Percentiles rank a stretch among this genome's conserved stretches.
These are phyloP conservation scores for Phoeniculus purpureus DNA, from an alignment of 2,797 vertebrate species.

Conservation along the genomic window DNA sequence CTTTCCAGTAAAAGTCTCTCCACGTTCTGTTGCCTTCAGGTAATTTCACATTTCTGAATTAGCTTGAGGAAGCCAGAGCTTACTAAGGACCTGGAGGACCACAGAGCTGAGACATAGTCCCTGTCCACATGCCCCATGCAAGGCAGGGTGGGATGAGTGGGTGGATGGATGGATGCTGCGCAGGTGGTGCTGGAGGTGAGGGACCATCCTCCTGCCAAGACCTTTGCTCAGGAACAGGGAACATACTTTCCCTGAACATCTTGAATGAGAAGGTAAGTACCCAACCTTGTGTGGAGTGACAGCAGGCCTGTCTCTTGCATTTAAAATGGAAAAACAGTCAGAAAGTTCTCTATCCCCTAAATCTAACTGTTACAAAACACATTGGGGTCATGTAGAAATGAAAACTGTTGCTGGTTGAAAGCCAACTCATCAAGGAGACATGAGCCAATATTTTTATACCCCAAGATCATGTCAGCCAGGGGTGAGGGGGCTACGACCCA, in stretches of 20 bases:
- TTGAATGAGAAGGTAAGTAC: neutral
- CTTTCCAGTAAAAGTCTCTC: neutral
- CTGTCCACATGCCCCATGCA: accelerated
- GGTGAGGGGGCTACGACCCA: accelerated
- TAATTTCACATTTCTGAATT: neutral
- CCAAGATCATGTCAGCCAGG: accelerated
- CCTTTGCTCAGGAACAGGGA: neutral
- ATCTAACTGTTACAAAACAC: neutral
- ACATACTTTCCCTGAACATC: accelerated
- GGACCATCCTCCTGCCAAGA: neutral
- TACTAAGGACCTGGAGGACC: accelerated
- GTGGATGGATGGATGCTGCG: neutral
- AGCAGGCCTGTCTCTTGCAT: neutral
- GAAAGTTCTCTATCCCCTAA: neutral
- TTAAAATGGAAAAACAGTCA: neutral
- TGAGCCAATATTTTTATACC: neutral
- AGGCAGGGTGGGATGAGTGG: neutral
- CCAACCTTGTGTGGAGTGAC: accelerated
- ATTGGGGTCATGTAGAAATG: accelerated
- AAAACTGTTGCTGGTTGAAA: neutral
- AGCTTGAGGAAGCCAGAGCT: neutral
- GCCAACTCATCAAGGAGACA: neutral
- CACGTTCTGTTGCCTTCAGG: neutral
- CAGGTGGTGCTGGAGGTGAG: neutral
- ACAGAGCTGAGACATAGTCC: accelerated